Conservation (phyloP, 2,113 vertebrate genomes). For the Etheostoma spectabile region DNA sequence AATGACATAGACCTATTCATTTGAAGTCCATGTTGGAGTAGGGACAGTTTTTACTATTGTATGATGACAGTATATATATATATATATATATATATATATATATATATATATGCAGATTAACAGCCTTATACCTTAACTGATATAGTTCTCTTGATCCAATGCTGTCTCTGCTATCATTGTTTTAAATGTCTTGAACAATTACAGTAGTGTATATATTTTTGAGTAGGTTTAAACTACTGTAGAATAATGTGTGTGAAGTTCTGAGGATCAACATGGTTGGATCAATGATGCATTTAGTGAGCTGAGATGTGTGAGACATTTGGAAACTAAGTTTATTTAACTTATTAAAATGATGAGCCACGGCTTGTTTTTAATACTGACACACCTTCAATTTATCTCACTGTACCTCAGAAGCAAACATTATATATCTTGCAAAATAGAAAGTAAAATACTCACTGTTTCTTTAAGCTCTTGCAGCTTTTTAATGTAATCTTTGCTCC, state of each 20-base stretch:
- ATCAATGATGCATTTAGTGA: background rate
- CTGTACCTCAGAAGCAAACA: background rate
- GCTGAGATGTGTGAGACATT: background rate
- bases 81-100: background rate
- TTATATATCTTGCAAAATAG: background rate
- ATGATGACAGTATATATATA: background rate
- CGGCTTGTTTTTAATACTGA: background rate
- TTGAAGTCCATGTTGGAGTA: background rate
- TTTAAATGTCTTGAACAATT: background rate
- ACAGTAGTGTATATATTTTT: background rate
- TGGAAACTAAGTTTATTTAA: background rate
- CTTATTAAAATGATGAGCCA: no score
- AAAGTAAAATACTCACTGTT: background rate
- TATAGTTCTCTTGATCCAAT: background rate
- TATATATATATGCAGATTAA: background rate
- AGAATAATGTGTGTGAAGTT: background rate
- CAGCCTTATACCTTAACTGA: background rate
- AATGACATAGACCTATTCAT: background rate
- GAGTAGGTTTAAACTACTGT: background rate
- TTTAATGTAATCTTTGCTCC: slow-evolving; percentile 48
- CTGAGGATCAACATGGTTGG: background rate
- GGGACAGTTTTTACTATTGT: background rate
- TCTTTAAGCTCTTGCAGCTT: background rate
- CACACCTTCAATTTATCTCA: background rate
- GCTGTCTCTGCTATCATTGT: background rate